phyloP scores from a whole-genome alignment of 2,113 vertebrate species.

The Lethenteron reissneri region DNA sequence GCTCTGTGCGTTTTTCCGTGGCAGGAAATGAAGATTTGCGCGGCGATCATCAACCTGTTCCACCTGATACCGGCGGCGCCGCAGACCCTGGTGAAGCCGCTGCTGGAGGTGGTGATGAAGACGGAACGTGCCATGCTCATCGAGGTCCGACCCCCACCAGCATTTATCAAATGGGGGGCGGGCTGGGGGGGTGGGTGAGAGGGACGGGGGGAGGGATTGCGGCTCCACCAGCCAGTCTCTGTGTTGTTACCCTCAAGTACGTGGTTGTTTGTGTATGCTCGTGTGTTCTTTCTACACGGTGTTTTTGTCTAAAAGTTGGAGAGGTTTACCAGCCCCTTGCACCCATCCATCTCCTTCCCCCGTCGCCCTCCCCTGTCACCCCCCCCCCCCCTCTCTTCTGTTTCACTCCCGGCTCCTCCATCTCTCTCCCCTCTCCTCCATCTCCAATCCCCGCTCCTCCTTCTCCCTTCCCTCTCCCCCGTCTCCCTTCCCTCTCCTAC shows the following conservation, averaged over 20 bases:
- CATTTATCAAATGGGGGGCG: no score
- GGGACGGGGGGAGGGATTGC: no score
- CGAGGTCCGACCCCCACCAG: conserved; percentile 27
- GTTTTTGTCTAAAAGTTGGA: no score
- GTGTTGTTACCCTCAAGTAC: no score
- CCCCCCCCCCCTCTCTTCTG: background rate
- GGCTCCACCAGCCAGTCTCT: no score
- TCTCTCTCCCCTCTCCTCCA: background rate
- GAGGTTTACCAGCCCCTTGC: no score
- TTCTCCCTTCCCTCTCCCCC: background rate
- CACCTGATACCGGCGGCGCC: conserved; percentile 94
- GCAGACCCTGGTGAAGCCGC: conserved; percentile 82
- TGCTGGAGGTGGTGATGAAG: conserved; percentile 97
- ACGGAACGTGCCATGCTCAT: conserved; percentile 86
- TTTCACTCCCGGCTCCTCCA: background rate
- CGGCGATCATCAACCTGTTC: conserved; percentile 95
- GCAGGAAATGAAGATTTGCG: conserved; percentile 98
- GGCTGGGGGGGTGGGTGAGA: no score
- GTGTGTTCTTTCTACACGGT: no score
- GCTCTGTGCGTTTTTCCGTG: no score
- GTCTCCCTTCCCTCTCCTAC: background rate
- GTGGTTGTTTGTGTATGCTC: no score
- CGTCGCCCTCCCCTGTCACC: no score
- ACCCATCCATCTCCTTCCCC: no score
- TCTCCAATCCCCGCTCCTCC: background rate